Conservation (phyloP, 2,113 vertebrate genomes). For the Malurus elegans region DNA sequence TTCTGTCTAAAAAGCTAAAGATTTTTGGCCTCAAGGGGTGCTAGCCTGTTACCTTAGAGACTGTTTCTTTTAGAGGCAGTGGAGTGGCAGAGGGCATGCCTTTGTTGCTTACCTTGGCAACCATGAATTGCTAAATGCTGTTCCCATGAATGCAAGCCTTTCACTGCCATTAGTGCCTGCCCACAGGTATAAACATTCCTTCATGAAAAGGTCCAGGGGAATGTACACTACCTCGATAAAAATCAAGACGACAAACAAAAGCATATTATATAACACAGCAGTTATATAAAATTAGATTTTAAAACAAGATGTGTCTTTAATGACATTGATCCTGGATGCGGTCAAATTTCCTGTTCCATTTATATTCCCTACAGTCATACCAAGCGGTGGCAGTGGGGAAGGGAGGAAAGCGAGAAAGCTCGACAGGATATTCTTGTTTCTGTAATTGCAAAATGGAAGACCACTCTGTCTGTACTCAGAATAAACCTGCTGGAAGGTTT, state of each 20-base stretch:
- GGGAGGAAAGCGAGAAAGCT: background rate
- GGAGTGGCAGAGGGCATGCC: slow-evolving; percentile 76
- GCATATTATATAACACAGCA: slow-evolving; percentile 68
- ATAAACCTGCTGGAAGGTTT: slow-evolving; percentile 11
- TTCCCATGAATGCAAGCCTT: slow-evolving; percentile 81
- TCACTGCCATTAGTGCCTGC: slow-evolving; percentile 74
- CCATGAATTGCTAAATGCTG: slow-evolving; percentile 63
- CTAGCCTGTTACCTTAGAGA: slow-evolving; percentile 75
- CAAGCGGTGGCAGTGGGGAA: background rate
- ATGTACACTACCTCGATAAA: slow-evolving; percentile 74
- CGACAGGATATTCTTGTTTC: background rate
- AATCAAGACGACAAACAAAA: slow-evolving; percentile 73
- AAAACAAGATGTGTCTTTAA: slow-evolving; percentile 58
- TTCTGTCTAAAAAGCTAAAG: slow-evolving; percentile 62
- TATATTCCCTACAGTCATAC: slow-evolving; percentile 32
- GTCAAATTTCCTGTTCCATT: slow-evolving; percentile 62
- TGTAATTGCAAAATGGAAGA: slow-evolving; percentile 21
- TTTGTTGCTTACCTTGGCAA: slow-evolving; percentile 83
- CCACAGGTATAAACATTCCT: slow-evolving; percentile 80
- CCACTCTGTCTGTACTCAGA: background rate
- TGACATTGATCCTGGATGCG: slow-evolving; percentile 56
- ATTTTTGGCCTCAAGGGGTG: slow-evolving; percentile 74
- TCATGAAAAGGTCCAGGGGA: slow-evolving; percentile 69
- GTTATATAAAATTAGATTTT: slow-evolving; percentile 67
- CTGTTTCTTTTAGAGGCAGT: slow-evolving; percentile 72